Conservation (phyloP, 2,113 vertebrate genomes). For the Pelobates fuscus region DNA sequence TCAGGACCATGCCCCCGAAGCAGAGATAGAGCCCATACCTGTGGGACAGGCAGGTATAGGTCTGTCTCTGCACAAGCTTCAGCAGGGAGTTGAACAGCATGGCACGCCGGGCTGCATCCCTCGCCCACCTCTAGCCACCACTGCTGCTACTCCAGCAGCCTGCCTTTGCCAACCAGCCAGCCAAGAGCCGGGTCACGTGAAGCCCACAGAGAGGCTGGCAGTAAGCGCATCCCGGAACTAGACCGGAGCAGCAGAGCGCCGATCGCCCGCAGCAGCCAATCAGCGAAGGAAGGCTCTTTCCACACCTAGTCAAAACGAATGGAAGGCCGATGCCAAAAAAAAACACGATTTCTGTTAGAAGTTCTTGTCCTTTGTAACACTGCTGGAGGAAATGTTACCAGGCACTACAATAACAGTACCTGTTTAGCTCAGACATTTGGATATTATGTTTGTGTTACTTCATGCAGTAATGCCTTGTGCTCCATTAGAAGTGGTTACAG, state of each 20-base stretch:
- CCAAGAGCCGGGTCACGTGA: constrained; percentile 31
- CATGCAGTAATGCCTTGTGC: too few relatives aligned
- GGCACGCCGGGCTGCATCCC: constrained; percentile 58
- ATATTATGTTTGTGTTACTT: too few relatives aligned
- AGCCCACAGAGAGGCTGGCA: not conserved
- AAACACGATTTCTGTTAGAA: too few relatives aligned
- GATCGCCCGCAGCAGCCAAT: not conserved
- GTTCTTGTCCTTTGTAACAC: too few relatives aligned
- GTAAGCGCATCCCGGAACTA: constrained; percentile 57
- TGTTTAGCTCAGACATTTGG: too few relatives aligned
- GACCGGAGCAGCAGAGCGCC: constrained; percentile 27
- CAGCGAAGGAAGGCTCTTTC: not conserved
- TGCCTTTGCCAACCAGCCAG: too few relatives aligned
- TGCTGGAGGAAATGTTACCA: too few relatives aligned
- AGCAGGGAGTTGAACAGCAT: constrained; percentile 85
- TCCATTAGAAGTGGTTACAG: too few relatives aligned
- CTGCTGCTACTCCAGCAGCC: constrained; percentile 41
- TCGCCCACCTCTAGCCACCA: constrained; percentile 7
- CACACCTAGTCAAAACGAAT: not conserved
- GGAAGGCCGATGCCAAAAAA: not conserved
- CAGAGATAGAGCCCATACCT: constrained; percentile 93
- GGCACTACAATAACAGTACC: too few relatives aligned
- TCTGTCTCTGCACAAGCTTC: constrained; percentile 93
- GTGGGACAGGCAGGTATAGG: constrained; percentile 96
- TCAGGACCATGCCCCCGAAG: constrained; percentile 92